A percentile compares a stretch with the other conserved stretches of the same genome.
Evolutionary conservation across 2,113 vertebrate genomes (phyloP).

Genomic region (Archilochus colubris): DNA sequence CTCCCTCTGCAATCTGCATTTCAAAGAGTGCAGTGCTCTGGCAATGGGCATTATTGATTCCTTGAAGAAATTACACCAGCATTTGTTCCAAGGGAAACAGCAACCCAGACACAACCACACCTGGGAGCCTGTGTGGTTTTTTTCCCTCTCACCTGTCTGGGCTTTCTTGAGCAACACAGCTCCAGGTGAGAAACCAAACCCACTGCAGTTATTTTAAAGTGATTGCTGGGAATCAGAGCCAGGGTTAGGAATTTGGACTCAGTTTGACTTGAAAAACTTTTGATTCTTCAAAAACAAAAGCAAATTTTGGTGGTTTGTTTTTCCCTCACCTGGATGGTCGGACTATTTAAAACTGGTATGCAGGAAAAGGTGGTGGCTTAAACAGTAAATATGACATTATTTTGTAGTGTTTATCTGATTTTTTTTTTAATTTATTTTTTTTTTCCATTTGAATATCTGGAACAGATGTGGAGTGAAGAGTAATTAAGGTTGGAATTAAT

Average conservation of each 20-base stretch:
- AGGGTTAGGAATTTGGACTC: not conserved
- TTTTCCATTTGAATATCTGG: not conserved
- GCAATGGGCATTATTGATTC: slow-evolving; percentile 74
- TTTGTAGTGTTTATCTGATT: not conserved
- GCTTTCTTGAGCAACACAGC: slow-evolving; percentile 63
- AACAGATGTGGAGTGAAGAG: not conserved
- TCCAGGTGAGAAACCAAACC: slow-evolving; percentile 44
- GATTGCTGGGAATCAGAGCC: slow-evolving; percentile 27
- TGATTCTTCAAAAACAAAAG: not conserved
- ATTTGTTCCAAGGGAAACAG: slow-evolving; percentile 72
- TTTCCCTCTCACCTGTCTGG: slow-evolving; percentile 4
- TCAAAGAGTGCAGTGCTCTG: slow-evolving; percentile 53
- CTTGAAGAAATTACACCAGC: slow-evolving; percentile 71
- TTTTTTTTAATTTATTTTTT: not conserved
- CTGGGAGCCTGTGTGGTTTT: not conserved
- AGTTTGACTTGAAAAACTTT: not conserved
- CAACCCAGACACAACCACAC: not conserved
- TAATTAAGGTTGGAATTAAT: slow-evolving; percentile 26
- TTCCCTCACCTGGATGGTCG: rapidly evolving
- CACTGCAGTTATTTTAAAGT: slow-evolving; percentile 32
- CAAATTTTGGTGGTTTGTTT: not conserved
- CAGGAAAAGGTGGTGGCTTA: not conserved
- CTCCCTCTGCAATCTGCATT: slow-evolving; percentile 61
- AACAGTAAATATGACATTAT: not conserved
- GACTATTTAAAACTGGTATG: not conserved